Evolutionary conservation across 1,140 invertebrate species (phyloP).

Genomic region (Drosophila orena): DNA sequence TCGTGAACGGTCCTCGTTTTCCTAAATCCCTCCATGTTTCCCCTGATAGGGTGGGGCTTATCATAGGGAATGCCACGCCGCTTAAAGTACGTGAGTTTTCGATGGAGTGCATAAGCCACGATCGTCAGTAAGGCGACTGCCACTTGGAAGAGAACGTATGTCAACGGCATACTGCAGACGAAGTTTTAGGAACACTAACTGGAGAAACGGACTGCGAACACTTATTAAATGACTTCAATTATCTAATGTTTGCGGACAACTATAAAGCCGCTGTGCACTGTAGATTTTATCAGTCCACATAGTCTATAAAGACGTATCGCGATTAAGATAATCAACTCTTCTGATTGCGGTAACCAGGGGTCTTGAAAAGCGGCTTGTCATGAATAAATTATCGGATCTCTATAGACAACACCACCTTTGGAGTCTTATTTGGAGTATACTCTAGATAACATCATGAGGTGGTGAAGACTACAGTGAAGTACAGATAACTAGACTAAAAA

Average conservation of each 20-base stretch:
- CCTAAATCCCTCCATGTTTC: conserved; percentile 56
- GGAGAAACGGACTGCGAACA: background rate
- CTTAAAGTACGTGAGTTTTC: conserved; percentile 65
- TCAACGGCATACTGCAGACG: conserved; percentile 18
- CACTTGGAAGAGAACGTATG: conserved; percentile 45
- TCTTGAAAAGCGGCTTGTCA: too few species aligned
- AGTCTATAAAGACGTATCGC: background rate
- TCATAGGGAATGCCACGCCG: conserved; percentile 79
- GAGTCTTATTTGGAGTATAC: too few species aligned
- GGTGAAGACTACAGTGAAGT: background rate
- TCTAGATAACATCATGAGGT: too few species aligned
- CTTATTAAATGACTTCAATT: conserved; percentile 7
- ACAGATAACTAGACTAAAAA: background rate
- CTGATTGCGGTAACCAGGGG: too few species aligned
- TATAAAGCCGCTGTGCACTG: background rate
- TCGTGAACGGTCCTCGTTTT: conserved; percentile 19
- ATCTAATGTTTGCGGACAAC: conserved; percentile 14
- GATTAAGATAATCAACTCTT: background rate
- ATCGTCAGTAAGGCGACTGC: conserved; percentile 37
- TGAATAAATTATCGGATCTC: too few species aligned
- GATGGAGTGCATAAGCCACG: conserved; percentile 15
- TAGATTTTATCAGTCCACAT: background rate
- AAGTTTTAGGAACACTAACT: background rate
- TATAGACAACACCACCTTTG: too few species aligned
- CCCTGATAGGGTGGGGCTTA: conserved; percentile 53